Percentiles rank a stretch among this genome's conserved stretches.
These are phyloP conservation scores for Phataginus tricuspis DNA, from an alignment of 2,797 vertebrate genomes.

Conservation along the genomic window DNA sequence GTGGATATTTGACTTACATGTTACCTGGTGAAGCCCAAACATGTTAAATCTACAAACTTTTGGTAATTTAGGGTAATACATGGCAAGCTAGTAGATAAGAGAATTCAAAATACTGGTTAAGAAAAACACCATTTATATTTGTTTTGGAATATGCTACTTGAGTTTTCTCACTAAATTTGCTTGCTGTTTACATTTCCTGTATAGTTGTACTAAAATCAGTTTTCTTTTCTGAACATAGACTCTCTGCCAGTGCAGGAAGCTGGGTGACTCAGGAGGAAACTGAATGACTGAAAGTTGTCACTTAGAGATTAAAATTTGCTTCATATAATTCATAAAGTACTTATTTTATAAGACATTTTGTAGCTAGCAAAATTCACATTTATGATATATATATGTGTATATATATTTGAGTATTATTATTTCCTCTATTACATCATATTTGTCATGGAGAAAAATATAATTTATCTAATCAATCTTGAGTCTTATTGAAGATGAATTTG, in stretches of 20 bases:
- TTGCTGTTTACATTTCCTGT: not conserved
- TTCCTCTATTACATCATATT: slow-evolving; percentile 8
- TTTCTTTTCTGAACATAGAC: not conserved
- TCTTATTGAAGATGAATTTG: slow-evolving; percentile 21
- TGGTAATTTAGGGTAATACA: not conserved
- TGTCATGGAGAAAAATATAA: not conserved
- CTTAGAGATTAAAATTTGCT: slow-evolving; percentile 14
- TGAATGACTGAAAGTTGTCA: not conserved
- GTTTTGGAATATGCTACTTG: slow-evolving; percentile 38
- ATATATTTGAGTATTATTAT: not conserved
- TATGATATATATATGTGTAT: not conserved
- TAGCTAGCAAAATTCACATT: not conserved
- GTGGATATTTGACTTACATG: not conserved
- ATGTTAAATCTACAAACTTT: not conserved
- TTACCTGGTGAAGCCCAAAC: not conserved
- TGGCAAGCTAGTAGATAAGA: not conserved
- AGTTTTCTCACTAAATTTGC: slow-evolving; percentile 2
- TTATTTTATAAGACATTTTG: not conserved
- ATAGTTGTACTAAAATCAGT: not conserved
- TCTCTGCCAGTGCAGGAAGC: not conserved
- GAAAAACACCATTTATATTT: not conserved
- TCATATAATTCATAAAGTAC: not conserved
- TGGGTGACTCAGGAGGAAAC: not conserved
- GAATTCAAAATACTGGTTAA: slow-evolving; percentile 29
- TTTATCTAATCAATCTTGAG: not conserved